A percentile compares a stretch with the other conserved stretches of the same genome.
These are phyloP conservation scores for Heliconius aoede DNA, from an alignment of 2,888 invertebrate genomes.

Conservation along the genomic window DNA sequence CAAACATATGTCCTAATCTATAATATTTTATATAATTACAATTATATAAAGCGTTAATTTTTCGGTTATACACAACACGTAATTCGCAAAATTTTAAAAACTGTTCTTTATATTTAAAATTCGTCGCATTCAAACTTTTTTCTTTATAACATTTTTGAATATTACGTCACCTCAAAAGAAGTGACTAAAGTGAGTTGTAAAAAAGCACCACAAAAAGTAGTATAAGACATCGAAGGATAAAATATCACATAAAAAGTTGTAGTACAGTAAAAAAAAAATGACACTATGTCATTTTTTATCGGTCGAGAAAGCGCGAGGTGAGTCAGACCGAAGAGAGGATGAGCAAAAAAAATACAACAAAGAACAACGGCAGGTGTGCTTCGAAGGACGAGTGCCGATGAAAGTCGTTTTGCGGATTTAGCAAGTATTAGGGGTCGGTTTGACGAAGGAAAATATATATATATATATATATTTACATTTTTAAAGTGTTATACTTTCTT, in stretches of 20 bases:
- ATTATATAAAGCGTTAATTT: too few species aligned
- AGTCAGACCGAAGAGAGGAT: constrained; percentile 57
- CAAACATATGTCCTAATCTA: too few species aligned
- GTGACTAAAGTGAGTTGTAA: constrained; percentile 1
- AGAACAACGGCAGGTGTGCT: constrained; percentile 61
- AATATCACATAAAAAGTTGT: neutral
- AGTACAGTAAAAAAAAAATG: constrained; percentile 22
- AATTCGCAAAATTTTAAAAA: neutral
- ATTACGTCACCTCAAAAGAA: constrained; percentile 22
- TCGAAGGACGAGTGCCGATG: constrained; percentile 61
- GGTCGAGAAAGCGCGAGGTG: constrained; percentile 46
- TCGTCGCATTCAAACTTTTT: constrained; percentile 6
- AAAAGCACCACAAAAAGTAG: constrained; percentile 4
- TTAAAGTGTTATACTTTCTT: too few species aligned
- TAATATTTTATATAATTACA: too few species aligned
- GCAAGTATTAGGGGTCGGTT: constrained; percentile 54
- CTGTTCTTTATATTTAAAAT: neutral
- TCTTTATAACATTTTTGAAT: constrained; percentile 3
- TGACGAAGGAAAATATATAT: neutral
- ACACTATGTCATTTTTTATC: constrained; percentile 26
- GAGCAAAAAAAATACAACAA: constrained; percentile 56
- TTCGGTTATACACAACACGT: too few species aligned
- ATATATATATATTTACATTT: neutral
- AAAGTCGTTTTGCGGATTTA: constrained; percentile 59
- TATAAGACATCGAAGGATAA: neutral